These are phyloP conservation scores for Spilogale gracilis DNA, from an alignment of 2,113 vertebrate species.

Conservation along the genomic window DNA sequence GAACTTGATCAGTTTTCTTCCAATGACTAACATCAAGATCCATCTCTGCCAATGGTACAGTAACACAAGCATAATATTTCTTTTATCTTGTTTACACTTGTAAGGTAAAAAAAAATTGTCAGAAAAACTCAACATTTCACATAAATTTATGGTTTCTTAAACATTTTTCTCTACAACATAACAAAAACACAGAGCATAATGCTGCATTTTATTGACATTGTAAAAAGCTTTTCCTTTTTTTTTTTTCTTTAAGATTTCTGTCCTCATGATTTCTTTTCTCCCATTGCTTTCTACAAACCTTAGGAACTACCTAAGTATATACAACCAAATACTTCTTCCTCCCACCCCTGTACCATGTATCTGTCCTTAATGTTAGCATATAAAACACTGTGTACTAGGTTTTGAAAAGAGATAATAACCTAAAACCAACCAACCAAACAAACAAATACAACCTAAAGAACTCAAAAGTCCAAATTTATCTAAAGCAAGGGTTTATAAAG, in stretches of 20 bases:
- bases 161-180: constrained; percentile 53
- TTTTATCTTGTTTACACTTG: constrained; percentile 55
- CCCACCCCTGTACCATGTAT: not conserved
- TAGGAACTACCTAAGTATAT: not conserved
- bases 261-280: constrained; percentile 5
- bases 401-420: constrained; percentile 3
- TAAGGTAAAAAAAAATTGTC: constrained; percentile 66
- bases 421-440: not conserved
- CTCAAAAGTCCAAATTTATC: not conserved
- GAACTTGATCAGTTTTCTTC: not conserved
- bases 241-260: constrained; percentile 26
- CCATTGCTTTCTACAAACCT: not conserved
- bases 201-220: constrained; percentile 61
- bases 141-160: constrained; percentile 73
- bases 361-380: not conserved
- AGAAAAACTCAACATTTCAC: constrained; percentile 58
- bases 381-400: not conserved
- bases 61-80: constrained; percentile 1
- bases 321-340: constrained; percentile 10
- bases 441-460: not conserved
- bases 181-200: constrained; percentile 7
- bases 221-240: constrained; percentile 26
- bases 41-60: not conserved
- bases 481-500: not conserved
- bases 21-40: not conserved